Base-by-base conservation (phyloP, 2,797 vertebrate genomes). In the Naso thynnoides region DNA sequence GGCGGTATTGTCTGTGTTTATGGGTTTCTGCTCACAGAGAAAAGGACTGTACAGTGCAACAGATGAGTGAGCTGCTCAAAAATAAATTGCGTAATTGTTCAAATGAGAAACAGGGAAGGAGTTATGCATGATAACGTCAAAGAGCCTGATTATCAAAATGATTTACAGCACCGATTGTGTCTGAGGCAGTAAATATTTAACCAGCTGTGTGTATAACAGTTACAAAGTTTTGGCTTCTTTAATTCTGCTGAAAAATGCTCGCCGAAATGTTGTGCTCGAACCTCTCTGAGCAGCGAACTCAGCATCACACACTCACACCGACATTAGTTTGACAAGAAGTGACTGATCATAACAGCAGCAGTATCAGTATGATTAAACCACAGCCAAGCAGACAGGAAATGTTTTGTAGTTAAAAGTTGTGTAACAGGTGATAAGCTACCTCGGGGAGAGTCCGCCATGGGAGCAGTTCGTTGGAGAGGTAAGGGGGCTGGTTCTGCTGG, bases 401-500 rank as follows among this genome's bases (percentile, higher is more conserved):
- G 33, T 47, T 48, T n/a, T 2, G 18, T 8, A 52, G 42, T 27
- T 1, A 45, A 60, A 0, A 11, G 19, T 5, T 39, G 7, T 14
- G 21, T 18, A 2, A 1, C 33, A 39, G 2, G 16, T 1, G 5
- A 21, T 23, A 5, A 0, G 70, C 18, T 97, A 99, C 98, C 98
- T 99, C 68, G 97, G 97, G 76, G 98, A 99, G 41, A 99, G 93
- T 58, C 98, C 98, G 29, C 97, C 96, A 4, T 98, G 97, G 82
- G 97, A 99, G 77, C 97, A 99, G 92, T 98, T 98, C 63, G 97
- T 99, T 2, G 98, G 98, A 36, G 97, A 99, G 61, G 97, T 99
- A 74, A 99, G 94, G 42, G 97, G 98, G 85, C 97, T 99, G 77
- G 97, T 96, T 85, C 97, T 95, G 92, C 96, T 99, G 90, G 96